phyloP scores from a whole-genome alignment of 2,113 vertebrate genomes.

The Mobula birostris region DNA sequence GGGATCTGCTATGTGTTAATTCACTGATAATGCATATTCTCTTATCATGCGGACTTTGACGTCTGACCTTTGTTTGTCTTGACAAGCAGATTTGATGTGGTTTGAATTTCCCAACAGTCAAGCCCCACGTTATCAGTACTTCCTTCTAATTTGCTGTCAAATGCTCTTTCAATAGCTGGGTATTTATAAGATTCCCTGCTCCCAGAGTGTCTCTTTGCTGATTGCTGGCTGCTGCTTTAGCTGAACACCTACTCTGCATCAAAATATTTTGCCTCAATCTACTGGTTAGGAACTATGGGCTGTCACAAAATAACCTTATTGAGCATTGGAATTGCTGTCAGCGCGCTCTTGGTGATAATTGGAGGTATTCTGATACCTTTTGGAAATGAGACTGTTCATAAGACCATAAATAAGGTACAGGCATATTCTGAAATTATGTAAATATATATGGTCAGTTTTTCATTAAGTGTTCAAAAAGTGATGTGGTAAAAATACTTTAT shows the following conservation, averaged over 20 bases:
- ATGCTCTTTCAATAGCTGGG: background rate
- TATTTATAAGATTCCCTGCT: background rate
- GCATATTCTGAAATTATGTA: background rate
- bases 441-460: background rate
- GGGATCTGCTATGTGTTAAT: background rate
- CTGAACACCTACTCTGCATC: background rate
- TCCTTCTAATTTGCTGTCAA: background rate
- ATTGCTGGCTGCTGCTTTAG: background rate
- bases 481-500: background rate
- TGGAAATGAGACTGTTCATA: conserved; percentile 64
- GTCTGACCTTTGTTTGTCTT: background rate
- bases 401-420: conserved; percentile 73
- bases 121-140: background rate
- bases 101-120: background rate
- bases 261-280: background rate
- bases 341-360: conserved; percentile 64
- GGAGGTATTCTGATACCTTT: conserved; percentile 78
- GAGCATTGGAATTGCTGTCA: conserved; percentile 61
- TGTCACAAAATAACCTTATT: conserved; percentile 61
- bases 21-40: background rate
- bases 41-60: conserved; percentile 1
- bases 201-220: background rate
- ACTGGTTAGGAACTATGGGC: conserved; percentile 50
- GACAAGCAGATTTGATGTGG: background rate
- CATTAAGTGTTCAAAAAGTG: background rate